Evolutionary conservation across 2,797 vertebrate species (phyloP).

Genomic region (Meriones psammophilus): DNA sequence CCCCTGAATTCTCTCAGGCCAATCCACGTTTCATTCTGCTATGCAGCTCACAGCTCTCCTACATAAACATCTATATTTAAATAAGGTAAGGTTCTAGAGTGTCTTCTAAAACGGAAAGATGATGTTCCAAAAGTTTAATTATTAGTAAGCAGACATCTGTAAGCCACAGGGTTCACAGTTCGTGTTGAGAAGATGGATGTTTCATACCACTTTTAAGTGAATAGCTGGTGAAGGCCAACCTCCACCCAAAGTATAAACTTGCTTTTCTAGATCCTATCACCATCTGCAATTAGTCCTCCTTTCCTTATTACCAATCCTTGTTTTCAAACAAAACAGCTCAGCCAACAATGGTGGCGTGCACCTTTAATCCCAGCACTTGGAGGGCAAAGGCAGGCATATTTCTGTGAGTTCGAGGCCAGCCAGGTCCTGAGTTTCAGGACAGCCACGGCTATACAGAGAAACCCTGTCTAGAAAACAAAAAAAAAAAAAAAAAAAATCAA

Average conservation of each 20-base stretch:
- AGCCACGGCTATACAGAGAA: too few relatives aligned
- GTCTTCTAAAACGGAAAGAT: constrained; percentile 43
- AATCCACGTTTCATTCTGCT: not conserved
- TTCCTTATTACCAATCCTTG: constrained; percentile 38
- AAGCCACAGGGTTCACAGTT: constrained; percentile 13
- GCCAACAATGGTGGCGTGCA: too few relatives aligned
- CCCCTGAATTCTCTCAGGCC: not conserved
- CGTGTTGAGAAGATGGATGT: constrained; percentile 29
- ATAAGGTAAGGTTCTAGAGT: constrained; percentile 44
- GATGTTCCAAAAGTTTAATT: constrained; percentile 47
- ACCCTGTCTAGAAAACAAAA: too few relatives aligned
- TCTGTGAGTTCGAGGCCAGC: too few relatives aligned
- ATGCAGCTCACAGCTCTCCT: not conserved
- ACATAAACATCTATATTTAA: not conserved
- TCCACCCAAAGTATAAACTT: constrained; percentile 54
- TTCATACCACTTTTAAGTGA: constrained; percentile 14
- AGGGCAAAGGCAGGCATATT: too few relatives aligned
- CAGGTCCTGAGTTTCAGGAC: too few relatives aligned
- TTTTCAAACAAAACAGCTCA: constrained; percentile 41
- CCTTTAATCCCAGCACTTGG: too few relatives aligned
- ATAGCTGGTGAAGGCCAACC: constrained; percentile 62
- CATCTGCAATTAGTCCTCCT: constrained; percentile 55
- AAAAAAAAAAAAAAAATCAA: too few relatives aligned
- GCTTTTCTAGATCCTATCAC: constrained; percentile 53
- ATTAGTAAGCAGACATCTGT: constrained; percentile 47